Conservation (phyloP, 2,888 invertebrate species). For the Odontocolon sp. region DNA sequence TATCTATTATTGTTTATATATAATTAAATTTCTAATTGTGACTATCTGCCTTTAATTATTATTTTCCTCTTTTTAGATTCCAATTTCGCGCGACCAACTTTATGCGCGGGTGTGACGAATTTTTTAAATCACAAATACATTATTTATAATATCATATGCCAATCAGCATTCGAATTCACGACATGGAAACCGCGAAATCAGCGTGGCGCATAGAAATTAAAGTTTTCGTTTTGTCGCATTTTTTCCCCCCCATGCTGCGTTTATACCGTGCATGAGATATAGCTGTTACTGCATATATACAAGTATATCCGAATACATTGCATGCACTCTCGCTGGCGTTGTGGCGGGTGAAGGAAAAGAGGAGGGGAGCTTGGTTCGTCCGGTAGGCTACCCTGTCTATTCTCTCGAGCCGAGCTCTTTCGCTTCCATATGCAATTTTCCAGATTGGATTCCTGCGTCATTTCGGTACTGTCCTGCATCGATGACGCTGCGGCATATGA, state of each 20-base stretch:
- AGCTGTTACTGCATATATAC: conserved; percentile 6
- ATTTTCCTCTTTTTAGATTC: too few species aligned
- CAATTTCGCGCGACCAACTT: too few species aligned
- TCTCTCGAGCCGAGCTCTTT: conserved; percentile 14
- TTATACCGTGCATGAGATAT: conserved; percentile 15
- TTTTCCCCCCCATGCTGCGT: conserved; percentile 16
- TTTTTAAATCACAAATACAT: too few species aligned
- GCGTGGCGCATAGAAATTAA: conserved; percentile 58
- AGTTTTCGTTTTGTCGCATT: conserved; percentile 53
- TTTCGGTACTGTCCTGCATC: conserved; percentile 53
- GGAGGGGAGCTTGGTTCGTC: background rate
- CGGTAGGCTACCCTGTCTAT: background rate
- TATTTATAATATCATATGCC: too few species aligned
- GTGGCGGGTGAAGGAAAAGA: background rate
- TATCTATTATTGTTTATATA: too few species aligned
- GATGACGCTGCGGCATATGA: conserved; percentile 49
- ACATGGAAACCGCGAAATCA: conserved; percentile 43
- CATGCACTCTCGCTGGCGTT: background rate
- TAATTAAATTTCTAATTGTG: too few species aligned
- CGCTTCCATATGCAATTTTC: conserved; percentile 64
- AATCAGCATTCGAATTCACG: conserved; percentile 33
- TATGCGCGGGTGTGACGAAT: too few species aligned
- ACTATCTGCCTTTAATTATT: too few species aligned
- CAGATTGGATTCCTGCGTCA: conserved; percentile 65
- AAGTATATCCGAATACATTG: conserved; percentile 23